Evolutionary conservation across 2,113 vertebrate species (phyloP), one percentile per base, ranked within the genome.

Genomic region (Nerophis ophidion): DNA sequence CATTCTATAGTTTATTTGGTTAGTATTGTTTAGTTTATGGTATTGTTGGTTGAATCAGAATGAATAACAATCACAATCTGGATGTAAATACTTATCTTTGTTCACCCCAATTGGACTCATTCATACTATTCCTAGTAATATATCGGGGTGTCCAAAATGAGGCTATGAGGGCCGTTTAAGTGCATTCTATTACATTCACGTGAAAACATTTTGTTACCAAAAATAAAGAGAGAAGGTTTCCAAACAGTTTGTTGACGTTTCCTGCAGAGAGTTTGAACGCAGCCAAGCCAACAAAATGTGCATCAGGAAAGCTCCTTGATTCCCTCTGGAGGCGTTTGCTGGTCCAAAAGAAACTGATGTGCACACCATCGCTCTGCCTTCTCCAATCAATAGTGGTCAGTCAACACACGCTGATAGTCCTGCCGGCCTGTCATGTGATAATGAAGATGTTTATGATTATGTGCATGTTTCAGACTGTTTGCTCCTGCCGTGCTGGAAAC

Each of bases 281-380:
- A 76, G 60, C 66, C 70, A 78, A 71, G 72, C 66, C 79, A 68
- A 53, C 48, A 62, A 70, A 77, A 80, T 77, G 68, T 70, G 60
- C 51, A 63, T 48, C 54, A 74, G 75, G 57, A 77, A 79, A 74
- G 73, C 72, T 74, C 67, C 68, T 61, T 83, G 79, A 79, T 82
- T 17, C 81, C 73, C 81, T 82, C 82, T 76, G 65, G 80, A 72
- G 82, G 78, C 26, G 26, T 77, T 82, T 74, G 81, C 78, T 75
- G 81, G 81, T 77, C 79, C 76, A 84, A 79, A 82, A 81, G 80
- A 74, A 76, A 81, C 78, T 76, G 78, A 82, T 73, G 71, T 76
- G 70, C 67, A 71, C 74, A 73, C 63, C 76, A 79, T 81, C 70
- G 71, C 72, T 84, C 70, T 63, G 60, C 64, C 74, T 75, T 76